These are phyloP conservation scores for Plusia festucae DNA, from an alignment of 2,888 invertebrate species.

Conservation along the genomic window DNA sequence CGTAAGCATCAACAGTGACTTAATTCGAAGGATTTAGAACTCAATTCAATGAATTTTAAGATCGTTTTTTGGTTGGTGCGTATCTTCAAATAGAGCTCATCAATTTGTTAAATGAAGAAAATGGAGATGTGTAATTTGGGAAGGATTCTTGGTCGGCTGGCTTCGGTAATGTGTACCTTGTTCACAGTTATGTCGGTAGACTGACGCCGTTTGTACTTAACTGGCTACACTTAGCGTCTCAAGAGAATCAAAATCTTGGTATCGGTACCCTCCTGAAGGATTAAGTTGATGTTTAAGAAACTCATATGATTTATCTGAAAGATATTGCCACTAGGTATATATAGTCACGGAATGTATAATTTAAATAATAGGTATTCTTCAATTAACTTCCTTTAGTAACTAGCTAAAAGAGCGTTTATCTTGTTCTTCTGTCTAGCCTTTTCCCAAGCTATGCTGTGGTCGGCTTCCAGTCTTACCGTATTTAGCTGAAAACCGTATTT, in stretches of 20 bases:
- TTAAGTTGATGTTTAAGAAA: background rate
- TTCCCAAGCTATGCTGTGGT: no score
- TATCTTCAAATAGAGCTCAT: conserved; percentile 74
- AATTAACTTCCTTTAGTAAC: no score
- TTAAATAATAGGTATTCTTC: no score
- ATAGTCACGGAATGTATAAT: no score
- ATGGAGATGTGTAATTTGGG: conserved; percentile 84
- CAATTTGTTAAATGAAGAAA: conserved; percentile 89
- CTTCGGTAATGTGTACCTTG: conserved; percentile 65
- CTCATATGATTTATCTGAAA: background rate
- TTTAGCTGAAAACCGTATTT: no score
- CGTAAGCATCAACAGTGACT: conserved; percentile 74
- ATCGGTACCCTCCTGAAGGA: background rate
- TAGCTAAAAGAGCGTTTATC: no score
- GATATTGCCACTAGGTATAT: no score
- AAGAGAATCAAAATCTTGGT: background rate
- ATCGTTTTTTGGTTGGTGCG: conserved; percentile 61
- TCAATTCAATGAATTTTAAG: conserved; percentile 62
- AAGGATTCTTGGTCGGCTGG: conserved; percentile 75
- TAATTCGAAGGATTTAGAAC: conserved; percentile 69
- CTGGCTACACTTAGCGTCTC: conserved; percentile 21
- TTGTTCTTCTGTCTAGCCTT: no score
- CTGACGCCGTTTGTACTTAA: conserved; percentile 34
- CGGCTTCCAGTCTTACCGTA: no score
- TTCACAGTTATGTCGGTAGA: conserved; percentile 42